Conservation (phyloP, 2,888 invertebrate genomes). For the Conops quadrifasciatus region DNA sequence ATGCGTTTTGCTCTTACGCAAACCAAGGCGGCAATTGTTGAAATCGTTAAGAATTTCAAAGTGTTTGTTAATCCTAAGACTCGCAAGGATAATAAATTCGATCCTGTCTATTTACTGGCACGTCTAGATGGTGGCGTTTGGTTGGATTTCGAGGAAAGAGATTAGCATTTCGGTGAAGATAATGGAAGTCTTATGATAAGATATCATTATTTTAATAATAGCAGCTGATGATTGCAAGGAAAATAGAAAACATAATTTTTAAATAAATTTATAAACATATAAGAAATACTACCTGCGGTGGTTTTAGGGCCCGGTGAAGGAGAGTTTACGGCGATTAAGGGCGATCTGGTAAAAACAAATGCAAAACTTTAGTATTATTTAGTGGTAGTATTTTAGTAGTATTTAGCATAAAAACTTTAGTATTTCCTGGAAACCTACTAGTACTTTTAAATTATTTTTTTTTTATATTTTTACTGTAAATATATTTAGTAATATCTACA, state of each 20-base stretch:
- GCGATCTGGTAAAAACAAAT: too few relatives aligned
- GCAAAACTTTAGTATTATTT: too few relatives aligned
- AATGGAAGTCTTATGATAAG: too few relatives aligned
- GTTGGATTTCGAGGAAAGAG: constrained; percentile 53
- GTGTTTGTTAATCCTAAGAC: constrained; percentile 57
- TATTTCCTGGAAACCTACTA: too few relatives aligned
- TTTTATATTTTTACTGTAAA: too few relatives aligned
- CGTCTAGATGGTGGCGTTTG: constrained; percentile 54
- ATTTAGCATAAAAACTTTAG: too few relatives aligned
- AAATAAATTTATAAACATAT: neutral
- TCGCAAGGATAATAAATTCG: constrained; percentile 55
- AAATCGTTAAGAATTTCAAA: constrained; percentile 57
- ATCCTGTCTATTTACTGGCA: constrained; percentile 50
- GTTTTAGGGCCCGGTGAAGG: too few relatives aligned
- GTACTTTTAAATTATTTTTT: too few relatives aligned
- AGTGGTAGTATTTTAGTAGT: too few relatives aligned
- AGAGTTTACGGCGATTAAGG: too few relatives aligned
- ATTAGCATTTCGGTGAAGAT: neutral
- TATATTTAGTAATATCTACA: too few relatives aligned
- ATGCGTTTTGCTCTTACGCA: constrained; percentile 61
- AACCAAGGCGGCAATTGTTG: constrained; percentile 57
- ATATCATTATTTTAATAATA: neutral
- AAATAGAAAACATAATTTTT: neutral
- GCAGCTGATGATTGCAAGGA: neutral
- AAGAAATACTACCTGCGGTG: too few relatives aligned